Base-by-base conservation (phyloP, 2,113 vertebrate genomes). In the Channa argus region DNA sequence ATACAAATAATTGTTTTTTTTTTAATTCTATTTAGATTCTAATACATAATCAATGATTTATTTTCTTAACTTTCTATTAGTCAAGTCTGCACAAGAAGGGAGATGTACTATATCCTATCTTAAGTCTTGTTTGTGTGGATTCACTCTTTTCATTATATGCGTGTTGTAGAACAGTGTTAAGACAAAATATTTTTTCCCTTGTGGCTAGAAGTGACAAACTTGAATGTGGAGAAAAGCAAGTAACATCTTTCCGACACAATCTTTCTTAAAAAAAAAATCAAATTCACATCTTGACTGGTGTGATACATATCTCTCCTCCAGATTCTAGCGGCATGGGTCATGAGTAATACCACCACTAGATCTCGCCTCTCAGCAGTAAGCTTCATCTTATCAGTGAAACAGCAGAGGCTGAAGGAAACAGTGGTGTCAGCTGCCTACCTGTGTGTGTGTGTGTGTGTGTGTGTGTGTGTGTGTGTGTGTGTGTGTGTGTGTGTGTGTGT, bases 351-450 rank as follows among this genome's bases (percentile, higher is more conserved):
- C 7, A 3, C 5, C 62, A 7, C 54, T 50, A 46, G 54, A 39
- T 75, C 65, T 70, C 33, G 24, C 79, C 75, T 77, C 78, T 77
- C 85, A 51, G 80, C 79, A 14, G 71, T 53, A 50, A 80, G 78
- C 56, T 8, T 65, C 62, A 49, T 84, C 65, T 85, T 81, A 84
- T 89, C 85, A 77, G 78, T 4, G 62, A 68, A 74, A 81, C 68
- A 59, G 68, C 81, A 72, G 74, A 69, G 78, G 52, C 44, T 54
- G 74, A 71, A 51, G 59, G 65, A 81, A 88, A 85, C 74, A 49
- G 51, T 58, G 53, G 37, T 44, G 73, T 81, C 84, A 77, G 61
- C 77, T 55, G 71, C 71, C 68, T 76, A 68, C 70, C 73, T 82
- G 67, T 72, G 59, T 77, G 70, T 71, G 66, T 65, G n/a, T 52